These are phyloP conservation scores for Wiebesia pumilae DNA, from an alignment of 1,140 invertebrate genomes.

Conservation along the genomic window DNA sequence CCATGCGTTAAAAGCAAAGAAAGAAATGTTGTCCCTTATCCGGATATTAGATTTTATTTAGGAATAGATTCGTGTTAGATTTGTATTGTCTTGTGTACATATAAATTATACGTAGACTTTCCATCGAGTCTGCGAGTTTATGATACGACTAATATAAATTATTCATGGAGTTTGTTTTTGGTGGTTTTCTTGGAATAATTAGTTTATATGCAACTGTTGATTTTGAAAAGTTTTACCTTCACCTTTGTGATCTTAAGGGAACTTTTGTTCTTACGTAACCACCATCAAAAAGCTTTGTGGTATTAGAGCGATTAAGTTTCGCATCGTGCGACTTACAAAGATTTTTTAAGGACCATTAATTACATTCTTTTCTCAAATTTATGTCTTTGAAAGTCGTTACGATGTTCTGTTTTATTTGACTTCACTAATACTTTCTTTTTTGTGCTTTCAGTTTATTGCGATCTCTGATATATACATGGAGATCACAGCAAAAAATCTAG, in stretches of 20 bases:
- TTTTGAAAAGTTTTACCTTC: background rate
- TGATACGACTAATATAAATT: slow-evolving; percentile 20
- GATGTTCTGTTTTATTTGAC: slow-evolving; percentile 11
- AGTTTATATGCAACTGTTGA: background rate
- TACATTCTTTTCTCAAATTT: background rate
- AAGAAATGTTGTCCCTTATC: background rate
- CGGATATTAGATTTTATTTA: slow-evolving; percentile 19
- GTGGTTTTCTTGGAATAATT: slow-evolving; percentile 17
- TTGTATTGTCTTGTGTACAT: slow-evolving; percentile 19
- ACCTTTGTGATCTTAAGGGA: background rate
- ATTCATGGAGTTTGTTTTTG: slow-evolving; percentile 42
- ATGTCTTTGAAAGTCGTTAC: slow-evolving; percentile 38
- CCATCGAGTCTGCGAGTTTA: background rate
- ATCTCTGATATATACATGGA: slow-evolving; percentile 36
- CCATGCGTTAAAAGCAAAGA: background rate
- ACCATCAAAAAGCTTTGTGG: slow-evolving; percentile 42
- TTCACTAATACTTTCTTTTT: slow-evolving; percentile 67
- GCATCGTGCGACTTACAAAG: background rate
- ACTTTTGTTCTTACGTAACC: background rate
- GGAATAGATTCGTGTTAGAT: slow-evolving; percentile 15
- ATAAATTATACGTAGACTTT: background rate
- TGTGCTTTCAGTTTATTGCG: slow-evolving; percentile 67
- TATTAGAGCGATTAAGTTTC: slow-evolving; percentile 22
- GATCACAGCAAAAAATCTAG: slow-evolving; percentile 35
- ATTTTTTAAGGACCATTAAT: background rate